Percentiles rank a stretch among this genome's conserved stretches.
phyloP scores from a whole-genome alignment of 2,113 vertebrate genomes.

The Hyperopisus bebe region DNA sequence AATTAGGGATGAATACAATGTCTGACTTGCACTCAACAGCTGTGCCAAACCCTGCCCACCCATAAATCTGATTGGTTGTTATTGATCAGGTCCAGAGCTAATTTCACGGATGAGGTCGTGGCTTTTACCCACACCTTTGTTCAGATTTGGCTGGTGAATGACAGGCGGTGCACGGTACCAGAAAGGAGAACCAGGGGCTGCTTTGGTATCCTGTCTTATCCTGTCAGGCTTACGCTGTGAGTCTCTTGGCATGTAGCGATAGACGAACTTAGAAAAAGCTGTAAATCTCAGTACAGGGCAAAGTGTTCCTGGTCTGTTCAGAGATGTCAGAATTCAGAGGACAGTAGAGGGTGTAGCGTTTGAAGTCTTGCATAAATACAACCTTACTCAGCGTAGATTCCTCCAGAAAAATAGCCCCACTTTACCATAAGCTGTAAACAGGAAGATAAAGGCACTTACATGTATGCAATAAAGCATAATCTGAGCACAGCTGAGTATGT shows the following conservation, averaged over 20 bases:
- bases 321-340: background rate
- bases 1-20: background rate
- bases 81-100: background rate
- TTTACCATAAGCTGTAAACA: background rate
- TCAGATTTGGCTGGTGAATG: background rate
- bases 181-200: background rate
- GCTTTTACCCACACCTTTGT: background rate
- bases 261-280: background rate
- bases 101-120: background rate
- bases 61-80: background rate
- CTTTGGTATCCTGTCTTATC: background rate
- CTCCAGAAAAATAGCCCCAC: background rate
- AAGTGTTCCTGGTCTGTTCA: background rate
- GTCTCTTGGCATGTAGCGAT: background rate
- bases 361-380: background rate
- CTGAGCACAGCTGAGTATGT: background rate
- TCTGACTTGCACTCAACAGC: background rate
- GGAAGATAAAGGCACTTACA: background rate
- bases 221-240: background rate
- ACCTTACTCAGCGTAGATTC: background rate
- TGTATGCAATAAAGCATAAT: background rate
- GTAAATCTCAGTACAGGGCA: background rate
- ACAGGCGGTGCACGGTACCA: background rate
- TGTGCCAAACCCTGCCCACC: background rate
- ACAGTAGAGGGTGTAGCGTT: background rate